Base-by-base conservation (phyloP, 2,113 vertebrate species). In the Pogonocichla stellata region DNA sequence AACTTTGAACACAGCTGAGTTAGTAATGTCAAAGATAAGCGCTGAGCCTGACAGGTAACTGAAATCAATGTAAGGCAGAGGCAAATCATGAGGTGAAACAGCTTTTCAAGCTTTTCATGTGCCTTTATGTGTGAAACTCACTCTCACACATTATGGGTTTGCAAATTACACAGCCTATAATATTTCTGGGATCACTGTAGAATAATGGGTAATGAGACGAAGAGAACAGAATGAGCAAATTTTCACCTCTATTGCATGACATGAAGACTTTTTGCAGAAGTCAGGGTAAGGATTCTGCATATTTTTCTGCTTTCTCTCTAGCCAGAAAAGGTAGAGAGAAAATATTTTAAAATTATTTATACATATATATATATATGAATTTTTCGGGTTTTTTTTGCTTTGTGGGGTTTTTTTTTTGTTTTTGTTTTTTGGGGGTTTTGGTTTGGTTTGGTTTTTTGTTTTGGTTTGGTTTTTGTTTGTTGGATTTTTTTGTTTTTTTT, bases 1-100 rank as follows among this genome's bases (percentile, higher is more conserved):
- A 93, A 34, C 85, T 91, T 79, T 75, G 88, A 91, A 94, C 70
- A 79, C 84, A 65, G 57, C 29, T 85, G 71, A 92, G 53, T 90
- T 74, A 78, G 47, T 56, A 82, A 89, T 43, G 84, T 80, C 53
- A 51, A 85, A 90, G 93, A 83, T 90, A 90, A 95, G 78, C 74
- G 34, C 70, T 56, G 73, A 92, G 48, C 26, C 48, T 90, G 51
- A 85, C 40, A 89, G 58, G 40, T 53, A 92, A 40, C n/a, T 81
- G 61, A 85, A 90, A 93, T 93, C 81, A 71, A 79, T 82, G 70
- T 61, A 74, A 91, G 24, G 61, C 53, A 81, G 77, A 89, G 26
- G 62, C 12, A 87, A 92, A 90, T 31, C 50, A 60, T 36, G 22
- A 71, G 38, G 24, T 89, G 51, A 91, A 93, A 81, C 11, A 29